These are phyloP conservation scores for Cynopterus sphinx DNA, from an alignment of 2,797 vertebrate species.

Conservation along the genomic window DNA sequence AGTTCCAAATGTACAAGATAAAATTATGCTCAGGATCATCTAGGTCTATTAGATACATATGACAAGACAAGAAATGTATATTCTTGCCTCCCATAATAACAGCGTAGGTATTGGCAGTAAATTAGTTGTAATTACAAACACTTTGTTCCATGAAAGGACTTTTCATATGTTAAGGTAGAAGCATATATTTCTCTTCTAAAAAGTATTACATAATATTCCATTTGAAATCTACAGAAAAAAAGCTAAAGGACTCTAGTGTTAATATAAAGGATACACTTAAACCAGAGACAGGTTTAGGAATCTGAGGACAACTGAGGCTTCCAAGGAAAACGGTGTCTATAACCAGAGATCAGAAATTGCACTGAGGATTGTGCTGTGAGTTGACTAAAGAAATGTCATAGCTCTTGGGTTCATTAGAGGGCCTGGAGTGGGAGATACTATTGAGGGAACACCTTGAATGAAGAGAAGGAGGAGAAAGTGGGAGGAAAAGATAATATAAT, in stretches of 20 bases:
- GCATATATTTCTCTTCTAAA: neutral
- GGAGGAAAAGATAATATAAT: neutral
- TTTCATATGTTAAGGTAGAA: neutral
- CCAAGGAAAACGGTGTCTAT: neutral
- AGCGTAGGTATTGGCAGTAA: neutral
- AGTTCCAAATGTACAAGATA: neutral
- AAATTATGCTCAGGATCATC: neutral
- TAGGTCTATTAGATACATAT: neutral
- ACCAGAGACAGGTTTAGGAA: neutral
- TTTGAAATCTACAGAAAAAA: neutral
- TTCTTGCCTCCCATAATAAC: neutral
- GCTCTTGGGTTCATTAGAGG: neutral
- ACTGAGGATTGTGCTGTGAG: neutral
- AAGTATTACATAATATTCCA: neutral
- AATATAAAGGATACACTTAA: neutral
- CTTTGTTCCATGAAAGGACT: neutral
- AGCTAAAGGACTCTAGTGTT: neutral
- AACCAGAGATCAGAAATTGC: neutral
- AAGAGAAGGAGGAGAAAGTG: neutral
- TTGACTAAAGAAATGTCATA: neutral
- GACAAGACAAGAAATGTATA: neutral
- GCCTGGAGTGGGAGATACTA: neutral
- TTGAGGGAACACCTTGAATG: neutral
- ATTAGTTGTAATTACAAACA: neutral
- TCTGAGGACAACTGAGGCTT: neutral